Conservation (phyloP, 1,140 invertebrate species). For the Nylanderia fulva region DNA sequence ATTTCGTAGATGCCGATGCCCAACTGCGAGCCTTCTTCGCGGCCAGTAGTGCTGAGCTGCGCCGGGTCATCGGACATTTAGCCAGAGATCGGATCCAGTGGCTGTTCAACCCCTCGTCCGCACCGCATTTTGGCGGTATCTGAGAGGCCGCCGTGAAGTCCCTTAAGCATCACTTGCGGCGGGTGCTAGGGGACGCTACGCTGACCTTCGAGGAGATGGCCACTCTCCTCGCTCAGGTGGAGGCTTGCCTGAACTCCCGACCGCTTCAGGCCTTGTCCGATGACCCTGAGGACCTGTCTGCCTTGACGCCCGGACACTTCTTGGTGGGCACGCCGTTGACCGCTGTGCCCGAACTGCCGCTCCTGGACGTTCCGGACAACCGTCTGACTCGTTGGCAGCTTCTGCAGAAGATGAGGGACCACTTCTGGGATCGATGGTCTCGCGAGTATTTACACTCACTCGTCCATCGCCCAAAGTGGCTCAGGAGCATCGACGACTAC, state of each 20-base stretch:
- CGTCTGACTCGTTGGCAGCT: no score
- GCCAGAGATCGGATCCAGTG: background rate
- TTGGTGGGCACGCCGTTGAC: background rate
- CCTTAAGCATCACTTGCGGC: background rate
- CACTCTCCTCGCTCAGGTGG: background rate
- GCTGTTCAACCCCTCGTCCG: constrained; percentile 44
- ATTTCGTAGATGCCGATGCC: constrained; percentile 75
- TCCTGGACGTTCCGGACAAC: no score
- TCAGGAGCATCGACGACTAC: no score
- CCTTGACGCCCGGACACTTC: background rate
- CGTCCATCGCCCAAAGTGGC: no score
- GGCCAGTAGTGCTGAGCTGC: background rate
- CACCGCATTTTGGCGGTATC: constrained; percentile 73
- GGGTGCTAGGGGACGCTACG: background rate
- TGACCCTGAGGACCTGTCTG: background rate
- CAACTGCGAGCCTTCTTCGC: constrained; percentile 60
- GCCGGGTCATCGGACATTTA: background rate
- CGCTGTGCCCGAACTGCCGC: background rate
- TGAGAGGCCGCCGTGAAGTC: constrained; percentile 71
- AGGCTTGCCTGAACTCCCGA: background rate
- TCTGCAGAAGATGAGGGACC: no score
- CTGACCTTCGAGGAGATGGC: background rate
- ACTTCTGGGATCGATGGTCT: no score
- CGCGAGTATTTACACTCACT: no score
- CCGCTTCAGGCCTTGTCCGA: background rate